Evolutionary conservation across 1,140 invertebrate genomes (phyloP).

Genomic region (Bicyclus anynana): DNA sequence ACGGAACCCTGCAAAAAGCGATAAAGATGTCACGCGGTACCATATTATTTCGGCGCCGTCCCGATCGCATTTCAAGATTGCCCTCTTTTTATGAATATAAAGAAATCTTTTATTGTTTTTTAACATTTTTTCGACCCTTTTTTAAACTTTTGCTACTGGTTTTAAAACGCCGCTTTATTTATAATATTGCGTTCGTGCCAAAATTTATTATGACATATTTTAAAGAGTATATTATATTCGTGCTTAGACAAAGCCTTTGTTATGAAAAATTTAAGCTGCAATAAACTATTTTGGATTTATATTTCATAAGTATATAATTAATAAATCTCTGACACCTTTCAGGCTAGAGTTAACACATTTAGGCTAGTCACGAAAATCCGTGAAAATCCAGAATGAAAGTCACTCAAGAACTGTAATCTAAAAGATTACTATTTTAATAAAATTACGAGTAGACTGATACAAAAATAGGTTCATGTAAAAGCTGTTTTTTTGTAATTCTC

Average conservation of each 20-base stretch:
- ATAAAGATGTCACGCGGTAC: slow-evolving; percentile 67
- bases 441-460: no score
- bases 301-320: slow-evolving; percentile 14
- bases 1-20: slow-evolving; percentile 22
- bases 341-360: slow-evolving; percentile 10
- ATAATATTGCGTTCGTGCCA: slow-evolving; percentile 24
- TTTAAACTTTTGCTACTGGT: slow-evolving; percentile 21
- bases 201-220: slow-evolving; percentile 18
- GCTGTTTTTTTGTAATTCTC: no score
- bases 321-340: slow-evolving; percentile 11
- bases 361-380: slow-evolving; percentile 8
- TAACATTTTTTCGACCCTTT: slow-evolving; percentile 20
- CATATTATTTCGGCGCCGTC: slow-evolving; percentile 43
- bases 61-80: slow-evolving; percentile 37
- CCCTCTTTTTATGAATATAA: slow-evolving; percentile 38
- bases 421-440: no score
- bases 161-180: slow-evolving; percentile 26
- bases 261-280: slow-evolving; percentile 13
- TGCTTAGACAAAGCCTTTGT: slow-evolving; percentile 19
- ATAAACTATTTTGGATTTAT: slow-evolving; percentile 17
- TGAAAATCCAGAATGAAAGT: background rate
- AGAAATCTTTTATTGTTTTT: slow-evolving; percentile 27
- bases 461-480: no score
- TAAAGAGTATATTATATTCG: slow-evolving; percentile 9
- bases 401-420: background rate